Evolutionary conservation across 53 echinoderm and acorn worm genomes (phyloP).

Genomic region (Henricia sp.): DNA sequence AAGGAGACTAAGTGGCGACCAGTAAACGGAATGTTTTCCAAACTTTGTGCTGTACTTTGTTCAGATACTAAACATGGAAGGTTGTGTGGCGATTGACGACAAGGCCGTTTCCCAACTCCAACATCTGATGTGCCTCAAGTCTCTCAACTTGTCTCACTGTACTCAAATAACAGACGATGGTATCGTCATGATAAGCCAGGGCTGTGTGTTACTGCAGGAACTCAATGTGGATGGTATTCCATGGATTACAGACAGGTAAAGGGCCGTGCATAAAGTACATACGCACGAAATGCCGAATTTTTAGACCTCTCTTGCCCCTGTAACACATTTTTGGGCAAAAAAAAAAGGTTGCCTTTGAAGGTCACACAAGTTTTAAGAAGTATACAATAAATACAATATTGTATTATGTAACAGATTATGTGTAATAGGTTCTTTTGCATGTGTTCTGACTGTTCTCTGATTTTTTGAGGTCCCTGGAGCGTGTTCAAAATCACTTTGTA

Average conservation of each 20-base stretch:
- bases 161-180: constrained; percentile 76
- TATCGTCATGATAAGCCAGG: constrained; percentile 52
- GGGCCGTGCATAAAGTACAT: constrained; percentile 46
- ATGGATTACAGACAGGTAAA: constrained; percentile 81
- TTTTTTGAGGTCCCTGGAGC: too few relatives aligned
- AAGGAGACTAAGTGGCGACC: too few relatives aligned
- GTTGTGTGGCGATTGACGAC: constrained; percentile 65
- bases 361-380: too few relatives aligned
- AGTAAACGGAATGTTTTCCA: too few relatives aligned
- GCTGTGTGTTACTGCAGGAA: constrained; percentile 65
- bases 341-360: too few relatives aligned
- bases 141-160: constrained; percentile 77
- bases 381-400: too few relatives aligned
- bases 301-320: background rate
- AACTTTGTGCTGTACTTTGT: background rate
- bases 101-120: constrained; percentile 48
- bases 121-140: constrained; percentile 49
- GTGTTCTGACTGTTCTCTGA: too few relatives aligned
- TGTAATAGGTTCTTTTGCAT: too few relatives aligned
- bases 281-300: too few relatives aligned
- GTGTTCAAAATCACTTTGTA: too few relatives aligned
- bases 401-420: too few relatives aligned
- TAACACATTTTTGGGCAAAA: too few relatives aligned
- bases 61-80: constrained; percentile 71
- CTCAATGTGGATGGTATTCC: constrained; percentile 79